A percentile compares a stretch with the other conserved stretches of the same genome.
These are phyloP conservation scores for Eleginops maclovinus DNA, from an alignment of 2,113 vertebrate species.

Conservation along the genomic window DNA sequence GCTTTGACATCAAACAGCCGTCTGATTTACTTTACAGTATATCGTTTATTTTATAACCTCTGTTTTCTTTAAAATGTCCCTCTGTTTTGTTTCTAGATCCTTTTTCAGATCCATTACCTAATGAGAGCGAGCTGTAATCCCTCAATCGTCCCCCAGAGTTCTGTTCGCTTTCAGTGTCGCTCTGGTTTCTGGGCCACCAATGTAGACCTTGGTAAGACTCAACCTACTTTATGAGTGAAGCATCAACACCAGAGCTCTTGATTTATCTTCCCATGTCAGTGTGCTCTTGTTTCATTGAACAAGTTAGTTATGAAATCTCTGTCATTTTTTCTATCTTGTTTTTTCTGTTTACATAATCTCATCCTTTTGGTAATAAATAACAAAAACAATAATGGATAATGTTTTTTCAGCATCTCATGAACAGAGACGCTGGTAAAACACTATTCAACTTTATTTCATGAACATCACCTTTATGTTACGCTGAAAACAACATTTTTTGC, in stretches of 20 bases:
- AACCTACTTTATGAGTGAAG: too few species aligned
- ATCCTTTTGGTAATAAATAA: neutral
- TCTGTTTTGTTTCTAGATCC: constrained; percentile 71
- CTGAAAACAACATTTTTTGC: too few species aligned
- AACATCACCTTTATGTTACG: too few species aligned
- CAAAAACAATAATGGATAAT: too few species aligned
- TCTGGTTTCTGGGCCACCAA: constrained; percentile 86
- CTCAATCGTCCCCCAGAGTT: constrained; percentile 82
- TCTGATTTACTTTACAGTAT: neutral
- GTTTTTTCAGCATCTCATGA: too few species aligned
- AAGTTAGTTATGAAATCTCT: constrained; percentile 18
- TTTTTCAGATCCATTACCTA: constrained; percentile 85
- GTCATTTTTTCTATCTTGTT: constrained; percentile 4
- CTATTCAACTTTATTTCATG: too few species aligned
- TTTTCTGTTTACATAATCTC: neutral
- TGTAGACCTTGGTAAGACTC: constrained; percentile 83
- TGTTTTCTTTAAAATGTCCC: neutral
- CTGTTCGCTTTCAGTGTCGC: constrained; percentile 85
- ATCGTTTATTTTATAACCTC: neutral
- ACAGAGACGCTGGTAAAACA: neutral
- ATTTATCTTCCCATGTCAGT: neutral
- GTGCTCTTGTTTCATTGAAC: neutral
- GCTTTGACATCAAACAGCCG: neutral
- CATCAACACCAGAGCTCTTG: too few species aligned
- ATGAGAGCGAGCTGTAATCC: constrained; percentile 84